These are phyloP conservation scores for Trachelus troglodyta DNA, from an alignment of 2,888 invertebrate species.

Conservation along the genomic window DNA sequence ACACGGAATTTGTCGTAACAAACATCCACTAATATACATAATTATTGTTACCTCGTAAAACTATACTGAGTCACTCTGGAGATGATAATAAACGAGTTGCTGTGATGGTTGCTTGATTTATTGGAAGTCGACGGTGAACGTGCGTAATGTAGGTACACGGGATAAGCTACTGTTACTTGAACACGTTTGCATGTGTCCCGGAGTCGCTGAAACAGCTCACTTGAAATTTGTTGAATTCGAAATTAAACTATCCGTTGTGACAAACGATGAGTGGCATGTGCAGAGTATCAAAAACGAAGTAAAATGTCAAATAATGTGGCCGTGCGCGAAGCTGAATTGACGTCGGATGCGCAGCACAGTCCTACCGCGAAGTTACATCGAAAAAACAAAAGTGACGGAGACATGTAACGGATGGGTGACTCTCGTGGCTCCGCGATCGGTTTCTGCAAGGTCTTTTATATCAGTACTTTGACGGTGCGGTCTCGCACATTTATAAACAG, in stretches of 20 bases:
- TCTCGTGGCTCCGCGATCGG: background rate
- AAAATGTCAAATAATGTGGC: background rate
- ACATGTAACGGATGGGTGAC: background rate
- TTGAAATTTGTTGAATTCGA: background rate
- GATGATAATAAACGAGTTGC: background rate
- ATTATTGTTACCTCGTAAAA: slow-evolving; percentile 38
- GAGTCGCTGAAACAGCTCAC: background rate
- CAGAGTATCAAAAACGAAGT: background rate
- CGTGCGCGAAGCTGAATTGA: background rate
- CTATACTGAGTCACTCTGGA: background rate
- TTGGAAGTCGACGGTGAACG: background rate
- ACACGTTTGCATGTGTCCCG: background rate
- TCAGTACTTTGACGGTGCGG: background rate
- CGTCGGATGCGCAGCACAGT: too few species aligned
- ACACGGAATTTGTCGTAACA: slow-evolving; percentile 51
- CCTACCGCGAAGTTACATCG: too few species aligned
- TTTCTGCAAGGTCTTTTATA: background rate
- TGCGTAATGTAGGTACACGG: background rate
- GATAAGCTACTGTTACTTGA: background rate
- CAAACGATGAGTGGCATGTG: background rate
- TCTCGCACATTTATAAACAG: background rate
- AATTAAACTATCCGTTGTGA: background rate
- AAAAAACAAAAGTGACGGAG: background rate
- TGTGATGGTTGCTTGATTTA: background rate
- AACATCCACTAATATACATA: slow-evolving; percentile 47